Conservation (phyloP, 2,113 vertebrate genomes). For the Caloenas nicobarica region DNA sequence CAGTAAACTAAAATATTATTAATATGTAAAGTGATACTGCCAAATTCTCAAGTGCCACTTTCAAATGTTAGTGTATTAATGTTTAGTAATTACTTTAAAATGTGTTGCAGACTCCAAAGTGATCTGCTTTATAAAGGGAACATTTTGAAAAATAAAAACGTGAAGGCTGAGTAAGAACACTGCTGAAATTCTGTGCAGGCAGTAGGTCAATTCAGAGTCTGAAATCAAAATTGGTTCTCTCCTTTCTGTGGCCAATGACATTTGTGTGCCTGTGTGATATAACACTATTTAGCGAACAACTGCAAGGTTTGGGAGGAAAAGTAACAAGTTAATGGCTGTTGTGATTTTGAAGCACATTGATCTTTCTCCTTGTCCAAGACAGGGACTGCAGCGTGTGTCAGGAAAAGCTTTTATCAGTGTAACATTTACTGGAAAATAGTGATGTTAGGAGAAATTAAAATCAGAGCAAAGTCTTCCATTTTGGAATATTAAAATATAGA, state of each 20-base stretch:
- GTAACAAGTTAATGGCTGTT: neutral
- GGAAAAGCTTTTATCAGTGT: neutral
- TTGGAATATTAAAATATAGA: neutral
- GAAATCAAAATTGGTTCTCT: neutral
- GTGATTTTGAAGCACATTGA: neutral
- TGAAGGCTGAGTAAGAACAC: neutral
- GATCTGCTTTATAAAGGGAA: neutral
- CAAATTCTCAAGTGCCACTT: slow-evolving; percentile 38
- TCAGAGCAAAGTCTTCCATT: neutral
- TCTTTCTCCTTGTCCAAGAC: neutral
- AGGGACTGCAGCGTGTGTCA: neutral
- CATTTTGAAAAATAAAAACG: neutral
- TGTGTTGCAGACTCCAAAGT: neutral
- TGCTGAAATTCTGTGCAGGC: neutral
- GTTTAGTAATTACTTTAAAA: neutral
- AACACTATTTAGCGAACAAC: neutral
- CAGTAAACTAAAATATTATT: neutral
- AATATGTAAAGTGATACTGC: neutral
- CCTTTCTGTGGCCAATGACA: neutral
- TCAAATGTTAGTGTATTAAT: neutral
- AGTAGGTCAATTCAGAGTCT: neutral
- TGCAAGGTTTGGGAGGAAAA: neutral
- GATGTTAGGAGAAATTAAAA: neutral
- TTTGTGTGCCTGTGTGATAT: neutral
- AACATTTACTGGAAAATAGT: neutral